A percentile compares a stretch with the other conserved stretches of the same genome.
Conservation (phyloP, 2,113 vertebrate genomes). For the human (Homo sapiens) region DNA sequence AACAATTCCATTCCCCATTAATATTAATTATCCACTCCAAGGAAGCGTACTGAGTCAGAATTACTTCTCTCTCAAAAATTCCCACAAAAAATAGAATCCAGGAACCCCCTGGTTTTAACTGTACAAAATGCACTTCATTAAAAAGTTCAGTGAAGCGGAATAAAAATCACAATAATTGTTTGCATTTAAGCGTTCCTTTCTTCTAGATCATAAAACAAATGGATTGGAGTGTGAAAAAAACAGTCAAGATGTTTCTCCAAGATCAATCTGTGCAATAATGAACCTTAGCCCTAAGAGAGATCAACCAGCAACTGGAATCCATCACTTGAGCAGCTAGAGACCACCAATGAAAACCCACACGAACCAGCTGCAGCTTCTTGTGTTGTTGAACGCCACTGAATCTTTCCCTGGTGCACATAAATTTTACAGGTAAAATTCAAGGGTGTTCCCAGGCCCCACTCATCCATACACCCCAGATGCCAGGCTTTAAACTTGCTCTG, state of each 20-base stretch:
- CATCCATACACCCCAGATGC: accelerated
- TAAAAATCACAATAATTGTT: neutral
- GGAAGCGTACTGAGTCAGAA: neutral
- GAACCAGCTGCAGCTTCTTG: accelerated
- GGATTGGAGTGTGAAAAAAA: accelerated
- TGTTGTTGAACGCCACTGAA: accelerated
- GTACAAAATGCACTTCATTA: neutral
- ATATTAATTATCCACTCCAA: neutral
- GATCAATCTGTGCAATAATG: neutral
- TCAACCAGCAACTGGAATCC: no score
- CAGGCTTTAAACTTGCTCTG: neutral
- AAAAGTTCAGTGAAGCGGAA: neutral
- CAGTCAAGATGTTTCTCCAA: neutral
- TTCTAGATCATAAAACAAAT: neutral
- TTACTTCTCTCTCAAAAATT: neutral
- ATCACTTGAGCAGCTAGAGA: accelerated
- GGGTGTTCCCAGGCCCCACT: no score
- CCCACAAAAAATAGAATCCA: neutral
- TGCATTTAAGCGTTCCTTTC: neutral
- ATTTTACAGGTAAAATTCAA: neutral
- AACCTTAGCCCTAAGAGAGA: accelerated
- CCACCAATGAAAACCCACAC: accelerated
- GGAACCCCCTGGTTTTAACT: neutral
- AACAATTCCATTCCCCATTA: neutral
- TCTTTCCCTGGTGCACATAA: neutral